Evolutionary conservation across 2,888 invertebrate species (phyloP), one percentile per base, ranked within the genome.

Genomic region (Melieria picta): DNA sequence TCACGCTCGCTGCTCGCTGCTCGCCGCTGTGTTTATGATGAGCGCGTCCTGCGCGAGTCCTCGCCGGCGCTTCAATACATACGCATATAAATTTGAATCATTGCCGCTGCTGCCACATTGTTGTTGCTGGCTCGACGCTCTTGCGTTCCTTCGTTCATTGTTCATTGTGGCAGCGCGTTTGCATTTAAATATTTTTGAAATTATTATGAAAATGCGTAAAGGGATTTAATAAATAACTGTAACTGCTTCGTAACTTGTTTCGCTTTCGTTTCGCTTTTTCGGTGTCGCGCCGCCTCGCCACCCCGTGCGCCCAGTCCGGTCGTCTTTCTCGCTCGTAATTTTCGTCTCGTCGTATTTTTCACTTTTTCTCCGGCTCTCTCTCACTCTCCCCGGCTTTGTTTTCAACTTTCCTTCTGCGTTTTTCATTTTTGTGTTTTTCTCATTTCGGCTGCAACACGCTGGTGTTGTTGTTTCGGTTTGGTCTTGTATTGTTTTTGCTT

Each of bases 181-280:
- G 67, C 71, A 67, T 72, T 72, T 72, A 72, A 72, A 72, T 72
- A 72, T 60, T 71, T 61, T 66, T 73, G 64, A 82, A 83, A 83
- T 84, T 82, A 82, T 84, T 84, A 83, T 82, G 81, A 82, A 84
- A 83, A 83, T 82, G 83, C 81, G 83, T 83, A 83, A 81, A 81
- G 83, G 83, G 82, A 83, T 84, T 83, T 83, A 83, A 84, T 83
- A 83, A 83, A 84, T 84, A 83, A 84, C 82, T 80, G 81, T 83
- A 81, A 82, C 82, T 81, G 82, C 79, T 82, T 77, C 79, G 75
- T 75, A 73, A 72, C 69, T 69, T 72, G 63, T 72, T 65, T 62
- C 61, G 61, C 58, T 70, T 66, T 70, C 58, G 67, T 57, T 66
- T 46, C 62, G 69, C 71, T 68, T 57, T 57, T 76, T 71, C 68